Percentiles rank a stretch among this genome's conserved stretches.
phyloP scores from a whole-genome alignment of 1,140 invertebrate genomes.

The Globodera rostochiensis region DNA sequence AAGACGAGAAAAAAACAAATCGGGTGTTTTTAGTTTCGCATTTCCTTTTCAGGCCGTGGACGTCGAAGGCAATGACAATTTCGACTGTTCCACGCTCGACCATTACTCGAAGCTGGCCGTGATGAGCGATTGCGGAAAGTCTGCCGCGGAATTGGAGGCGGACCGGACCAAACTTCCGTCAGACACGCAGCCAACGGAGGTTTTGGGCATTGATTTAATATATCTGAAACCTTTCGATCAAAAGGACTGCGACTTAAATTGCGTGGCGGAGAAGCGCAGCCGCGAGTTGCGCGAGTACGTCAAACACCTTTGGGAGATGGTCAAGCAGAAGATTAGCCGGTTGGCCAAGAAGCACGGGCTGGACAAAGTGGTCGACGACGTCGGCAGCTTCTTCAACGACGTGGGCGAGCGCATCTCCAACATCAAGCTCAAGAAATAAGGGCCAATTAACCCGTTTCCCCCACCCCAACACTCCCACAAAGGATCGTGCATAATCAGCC shows the following conservation, averaged over 20 bases:
- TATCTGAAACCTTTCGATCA: not conserved
- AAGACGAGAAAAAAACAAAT: too few relatives aligned
- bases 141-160: slow-evolving; percentile 22
- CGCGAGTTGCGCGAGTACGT: slow-evolving; percentile 44
- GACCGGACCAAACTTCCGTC: slow-evolving; percentile 32
- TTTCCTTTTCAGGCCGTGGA: slow-evolving; percentile 42
- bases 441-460: not conserved
- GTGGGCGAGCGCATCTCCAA: slow-evolving; percentile 9
- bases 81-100: slow-evolving; percentile 47
- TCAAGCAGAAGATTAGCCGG: slow-evolving; percentile 41
- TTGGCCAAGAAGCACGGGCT: slow-evolving; percentile 32
- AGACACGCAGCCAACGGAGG: slow-evolving; percentile 30
- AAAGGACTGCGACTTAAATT: slow-evolving; percentile 46
- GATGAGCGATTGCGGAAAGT: slow-evolving; percentile 46
- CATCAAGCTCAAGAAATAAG: slow-evolving; percentile 8
- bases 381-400: slow-evolving; percentile 22
- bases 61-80: slow-evolving; percentile 45
- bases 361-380: slow-evolving; percentile 25
- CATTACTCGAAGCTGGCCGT: slow-evolving; percentile 41
- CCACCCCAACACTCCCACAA: too few relatives aligned
- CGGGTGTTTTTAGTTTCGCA: too few relatives aligned
- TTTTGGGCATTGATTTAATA: slow-evolving; percentile 24
- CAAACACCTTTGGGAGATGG: slow-evolving; percentile 41
- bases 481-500: too few relatives aligned
- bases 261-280: slow-evolving; percentile 34